These are phyloP conservation scores for Coluber constrictor DNA, from an alignment of 2,797 vertebrate genomes.

Conservation along the genomic window DNA sequence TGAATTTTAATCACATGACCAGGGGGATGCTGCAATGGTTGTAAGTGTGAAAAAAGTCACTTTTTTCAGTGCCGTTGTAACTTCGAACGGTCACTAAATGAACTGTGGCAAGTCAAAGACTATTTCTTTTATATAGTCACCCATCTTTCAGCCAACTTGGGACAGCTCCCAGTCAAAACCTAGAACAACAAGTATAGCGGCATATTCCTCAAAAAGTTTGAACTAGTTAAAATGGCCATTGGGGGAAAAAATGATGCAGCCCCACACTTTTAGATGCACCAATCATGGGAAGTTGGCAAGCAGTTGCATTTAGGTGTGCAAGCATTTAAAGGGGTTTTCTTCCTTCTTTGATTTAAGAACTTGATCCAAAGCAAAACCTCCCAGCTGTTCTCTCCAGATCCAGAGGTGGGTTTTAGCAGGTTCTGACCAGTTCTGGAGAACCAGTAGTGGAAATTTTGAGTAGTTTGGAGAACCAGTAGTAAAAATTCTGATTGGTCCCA, in stretches of 20 bases:
- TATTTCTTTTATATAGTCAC: background rate
- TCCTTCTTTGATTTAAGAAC: background rate
- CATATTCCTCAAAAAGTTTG: background rate
- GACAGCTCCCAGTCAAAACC: background rate
- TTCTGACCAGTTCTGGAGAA: too few relatives aligned
- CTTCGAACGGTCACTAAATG: background rate
- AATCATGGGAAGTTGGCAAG: background rate
- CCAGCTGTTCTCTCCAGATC: background rate
- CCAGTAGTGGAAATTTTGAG: too few relatives aligned
- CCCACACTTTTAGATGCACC: background rate
- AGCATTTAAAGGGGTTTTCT: background rate
- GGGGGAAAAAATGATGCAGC: fast-evolving
- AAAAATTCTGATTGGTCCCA: too few relatives aligned
- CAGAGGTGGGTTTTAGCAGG: too few relatives aligned
- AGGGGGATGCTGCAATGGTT: background rate
- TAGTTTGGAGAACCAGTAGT: too few relatives aligned
- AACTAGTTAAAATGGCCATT: background rate
- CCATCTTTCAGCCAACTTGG: background rate
- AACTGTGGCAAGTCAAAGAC: background rate
- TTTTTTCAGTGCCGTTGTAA: background rate
- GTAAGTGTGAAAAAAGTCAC: background rate
- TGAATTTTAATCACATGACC: background rate
- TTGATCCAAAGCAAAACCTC: background rate
- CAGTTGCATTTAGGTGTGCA: background rate
- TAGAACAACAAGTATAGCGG: background rate